Base-by-base conservation (phyloP, 1,140 invertebrate species). In the Brachionus rubens region DNA sequence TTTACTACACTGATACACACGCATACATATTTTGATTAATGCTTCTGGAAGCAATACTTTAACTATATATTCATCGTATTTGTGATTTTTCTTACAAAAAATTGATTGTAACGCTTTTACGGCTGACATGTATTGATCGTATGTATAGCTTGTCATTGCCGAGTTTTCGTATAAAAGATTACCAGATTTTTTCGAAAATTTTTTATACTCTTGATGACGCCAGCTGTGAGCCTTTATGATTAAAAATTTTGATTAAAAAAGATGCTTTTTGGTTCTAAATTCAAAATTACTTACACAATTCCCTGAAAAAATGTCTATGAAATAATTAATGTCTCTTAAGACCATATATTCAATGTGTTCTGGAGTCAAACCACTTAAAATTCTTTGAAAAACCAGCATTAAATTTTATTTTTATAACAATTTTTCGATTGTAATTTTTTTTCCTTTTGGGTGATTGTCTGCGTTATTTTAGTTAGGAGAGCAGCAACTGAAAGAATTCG, bases 41-140 rank as follows among this genome's bases (percentile, higher is more conserved):
- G 68, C 68, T 72, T 72, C 68, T 33, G 68, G 68, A 40, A 72
- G 12, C 26, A 72, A 30, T 3, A 72, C 68, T 50, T 72, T 72
- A 5, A 72, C 68, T 24, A 72, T 48, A 46, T 72, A 72, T 21
- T 72, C 68, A 28, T 50, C 68, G 40, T 72, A 72, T 72, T 72
- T 72, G 41, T 72, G 14, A 54, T 72, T 41, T 54, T 72, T 72
- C 21, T 72, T 72, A 33, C 68, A 72, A 54, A 72, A 72, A 33
- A 72, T 41, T 2, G 43, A 72, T 30, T 72, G 68, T 12, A 72
- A 40, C 2, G 68, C 68, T 36, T 48, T 72, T 0, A 72, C 46
- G 3, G 68, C 68, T 19, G 68, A 48, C 68, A 72, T 72, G 28
- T 72, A 72, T 36, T 72, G 68, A 19, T 72, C 68, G 12, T 72